These are phyloP conservation scores for Alloscopus bannaensis DNA, from an alignment of 2,888 invertebrate genomes.

Conservation along the genomic window DNA sequence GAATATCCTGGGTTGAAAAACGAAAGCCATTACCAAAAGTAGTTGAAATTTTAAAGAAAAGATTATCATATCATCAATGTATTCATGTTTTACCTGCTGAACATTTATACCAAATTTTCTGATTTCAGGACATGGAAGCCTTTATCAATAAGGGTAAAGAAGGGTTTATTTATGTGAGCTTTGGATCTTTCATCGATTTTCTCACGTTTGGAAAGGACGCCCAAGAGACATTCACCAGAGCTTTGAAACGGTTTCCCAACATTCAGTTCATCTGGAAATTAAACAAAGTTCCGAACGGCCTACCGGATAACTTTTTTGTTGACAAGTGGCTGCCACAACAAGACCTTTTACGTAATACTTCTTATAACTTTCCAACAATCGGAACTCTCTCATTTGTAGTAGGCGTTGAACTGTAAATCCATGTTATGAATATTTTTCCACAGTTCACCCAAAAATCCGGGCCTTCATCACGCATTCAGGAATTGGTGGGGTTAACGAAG, in stretches of 20 bases:
- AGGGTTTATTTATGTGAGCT: conserved; percentile 64
- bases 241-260: conserved; percentile 20
- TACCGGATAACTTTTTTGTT: conserved; percentile 43
- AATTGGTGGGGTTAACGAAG: conserved; percentile 65
- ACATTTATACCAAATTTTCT: background rate
- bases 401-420: too few species aligned
- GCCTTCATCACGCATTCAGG: conserved; percentile 68
- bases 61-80: background rate
- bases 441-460: conserved; percentile 65
- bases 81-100: background rate
- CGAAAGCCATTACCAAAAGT: conserved; percentile 34
- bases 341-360: conserved; percentile 39
- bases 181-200: conserved; percentile 54
- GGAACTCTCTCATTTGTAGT: too few species aligned
- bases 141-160: conserved; percentile 49
- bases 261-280: conserved; percentile 63
- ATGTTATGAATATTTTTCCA: too few species aligned
- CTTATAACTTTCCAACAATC: too few species aligned
- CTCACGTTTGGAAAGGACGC: conserved; percentile 25
- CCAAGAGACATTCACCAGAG: conserved; percentile 37
- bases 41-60: background rate
- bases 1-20: conserved; percentile 55
- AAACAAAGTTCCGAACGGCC: conserved; percentile 24
- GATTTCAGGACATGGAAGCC: conserved; percentile 35
- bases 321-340: conserved; percentile 57